Evolutionary conservation across 2,888 invertebrate genomes (phyloP), one percentile per base, ranked within the genome.

Genomic region (Sialis lutaria): DNA sequence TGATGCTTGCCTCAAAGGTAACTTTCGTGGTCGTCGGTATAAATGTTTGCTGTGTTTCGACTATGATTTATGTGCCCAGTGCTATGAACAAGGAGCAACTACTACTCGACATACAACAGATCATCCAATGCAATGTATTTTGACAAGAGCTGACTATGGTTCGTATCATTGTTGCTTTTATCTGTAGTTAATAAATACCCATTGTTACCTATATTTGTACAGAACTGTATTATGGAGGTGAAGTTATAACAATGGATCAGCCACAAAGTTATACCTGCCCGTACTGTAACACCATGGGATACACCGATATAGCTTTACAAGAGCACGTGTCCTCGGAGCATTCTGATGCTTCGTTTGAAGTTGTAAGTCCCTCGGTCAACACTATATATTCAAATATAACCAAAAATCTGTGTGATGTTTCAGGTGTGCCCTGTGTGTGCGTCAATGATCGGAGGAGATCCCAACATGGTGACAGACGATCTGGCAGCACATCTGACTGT

Each of bases 41-140:
- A 98, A 98, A 77, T 98, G 97, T 75, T 79, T 98, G 67, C 84
- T 95, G 61, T 98, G 97, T 73, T 95, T 91, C 70, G 97, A 98
- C 74, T 98, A 95, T 74, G 97, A 98, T 74, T 76, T 98, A 60
- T 98, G 97, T 73, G 88, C 92, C 60, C 79, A 83, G 60, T 97
- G 96, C 68, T 95, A 89, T 68, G 93, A 96, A 67, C 82, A 82
- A 58, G 89, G 89, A 60, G 87, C 87, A 54, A 87, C 85, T 53
- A 88, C 87, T 58, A 87, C 89, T 55, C 79, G 91, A 59, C 97
- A 98, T 68, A 84, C 88, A 56, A 83, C 86, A 58, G 92, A 93
- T 68, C 97, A 98, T 73, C 92, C 97, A 50, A 92, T 98, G 89
- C 97, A 98, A 73, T 96, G 96, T 68, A 95, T 97, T 60, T 78